phyloP scores from a whole-genome alignment of 2,797 vertebrate genomes.

The Menidia menidia region DNA sequence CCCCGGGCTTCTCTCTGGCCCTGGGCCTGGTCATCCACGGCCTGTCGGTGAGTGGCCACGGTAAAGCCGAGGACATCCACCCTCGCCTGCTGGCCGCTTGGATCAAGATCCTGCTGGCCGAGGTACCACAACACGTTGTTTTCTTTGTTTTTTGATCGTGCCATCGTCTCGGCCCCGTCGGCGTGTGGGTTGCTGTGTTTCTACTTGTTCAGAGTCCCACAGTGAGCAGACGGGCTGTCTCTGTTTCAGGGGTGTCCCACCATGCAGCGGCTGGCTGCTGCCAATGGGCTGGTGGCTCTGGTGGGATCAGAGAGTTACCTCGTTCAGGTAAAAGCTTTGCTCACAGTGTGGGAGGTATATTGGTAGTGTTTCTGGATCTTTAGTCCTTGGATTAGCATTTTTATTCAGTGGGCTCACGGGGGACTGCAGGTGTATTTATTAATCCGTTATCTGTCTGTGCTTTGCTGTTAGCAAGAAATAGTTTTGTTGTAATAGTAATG shows the following conservation, averaged over 20 bases:
- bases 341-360: no score
- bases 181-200: neutral
- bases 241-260: constrained; percentile 91
- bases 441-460: no score
- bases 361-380: no score
- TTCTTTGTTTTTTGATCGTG: neutral
- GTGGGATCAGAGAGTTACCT: constrained; percentile 91
- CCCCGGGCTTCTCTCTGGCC: constrained; percentile 91
- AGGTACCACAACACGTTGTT: constrained; percentile 78
- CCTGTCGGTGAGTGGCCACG: constrained; percentile 89
- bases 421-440: neutral
- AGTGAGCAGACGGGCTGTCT: neutral
- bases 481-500: no score
- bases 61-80: constrained; percentile 90
- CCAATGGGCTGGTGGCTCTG: constrained; percentile 90
- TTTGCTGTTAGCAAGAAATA: no score
- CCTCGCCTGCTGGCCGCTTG: constrained; percentile 88
- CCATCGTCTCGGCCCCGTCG: neutral
- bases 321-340: constrained; percentile 84
- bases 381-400: no score
- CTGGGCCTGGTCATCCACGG: constrained; percentile 89
- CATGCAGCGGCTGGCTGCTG: constrained; percentile 94
- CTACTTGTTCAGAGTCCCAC: neutral
- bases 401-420: no score
- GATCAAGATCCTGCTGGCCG: constrained; percentile 90